Conservation (phyloP, 2,888 invertebrate genomes). For the Tetragonula carbonaria region DNA sequence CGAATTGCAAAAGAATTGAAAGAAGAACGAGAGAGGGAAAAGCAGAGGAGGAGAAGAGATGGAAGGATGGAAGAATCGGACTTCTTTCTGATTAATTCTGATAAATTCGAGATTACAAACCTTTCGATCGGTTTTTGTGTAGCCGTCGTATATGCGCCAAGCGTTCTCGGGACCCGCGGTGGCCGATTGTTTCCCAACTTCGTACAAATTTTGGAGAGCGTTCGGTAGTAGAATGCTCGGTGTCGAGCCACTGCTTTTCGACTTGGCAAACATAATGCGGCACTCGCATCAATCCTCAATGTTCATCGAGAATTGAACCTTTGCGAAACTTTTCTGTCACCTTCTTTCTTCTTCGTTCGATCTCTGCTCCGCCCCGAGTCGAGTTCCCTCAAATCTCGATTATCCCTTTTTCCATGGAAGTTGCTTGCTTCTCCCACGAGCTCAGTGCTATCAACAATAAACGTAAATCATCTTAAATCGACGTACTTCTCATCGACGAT, state of each 20-base stretch:
- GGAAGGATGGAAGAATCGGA: background rate
- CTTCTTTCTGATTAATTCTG: background rate
- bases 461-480: background rate
- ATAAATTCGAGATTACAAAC: constrained; percentile 84
- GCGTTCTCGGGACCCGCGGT: constrained; percentile 94
- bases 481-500: background rate
- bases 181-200: constrained; percentile 93
- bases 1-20: background rate
- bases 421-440: background rate
- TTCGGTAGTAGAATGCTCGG: constrained; percentile 88
- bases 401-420: background rate
- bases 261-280: constrained; percentile 89
- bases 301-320: constrained; percentile 12
- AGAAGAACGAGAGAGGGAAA: too few species aligned
- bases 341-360: too few species aligned
- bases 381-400: background rate
- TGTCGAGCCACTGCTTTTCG: constrained; percentile 86
- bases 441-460: background rate
- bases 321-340: too few species aligned
- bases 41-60: background rate
- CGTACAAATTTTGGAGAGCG: constrained; percentile 94
- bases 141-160: constrained; percentile 96
- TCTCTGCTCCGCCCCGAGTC: background rate
- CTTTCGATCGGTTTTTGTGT: constrained; percentile 94
- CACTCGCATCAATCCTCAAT: constrained; percentile 35